Base-by-base conservation (phyloP, 2,888 invertebrate genomes). In the Cloeon dipterum region DNA sequence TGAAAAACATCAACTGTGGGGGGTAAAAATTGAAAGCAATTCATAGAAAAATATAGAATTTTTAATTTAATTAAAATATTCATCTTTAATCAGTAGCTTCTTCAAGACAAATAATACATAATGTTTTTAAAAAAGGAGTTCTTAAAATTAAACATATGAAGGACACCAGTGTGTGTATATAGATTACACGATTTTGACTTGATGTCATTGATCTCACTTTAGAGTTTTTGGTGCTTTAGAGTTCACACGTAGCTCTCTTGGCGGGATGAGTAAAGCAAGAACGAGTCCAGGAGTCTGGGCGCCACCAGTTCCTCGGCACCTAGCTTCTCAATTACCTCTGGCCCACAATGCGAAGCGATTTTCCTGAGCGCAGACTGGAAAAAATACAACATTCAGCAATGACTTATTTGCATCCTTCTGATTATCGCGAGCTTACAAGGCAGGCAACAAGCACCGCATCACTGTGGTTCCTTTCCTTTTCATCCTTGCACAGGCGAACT, bases 221-320 rank as follows among this genome's bases (percentile, higher is more conserved):
- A n/a, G n/a, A n/a, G n/a, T n/a, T n/a, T n/a, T n/a, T n/a, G n/a
- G n/a, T n/a, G n/a, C n/a, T n/a, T n/a, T n/a, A n/a, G n/a, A 10
- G 25, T 23, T 58, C 56, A 79, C 29, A 79, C 79, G 52, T 77
- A 78, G 52, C 79, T 79, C 54, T 81, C 79, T 52, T 75, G 74
- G 46, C 74, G 71, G 19, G 75, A 70, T 1, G 81, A 78, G 54
- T 78, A 81, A 25, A 75, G 61, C 53, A 79, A 67, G 45, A 81
- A 73, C 1, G 79, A 77, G 50, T 82, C 81, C 57, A 79, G 66
- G 10, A 81, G 58, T 48, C 74, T 68, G 2, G 79, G 78, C 50
- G 70, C 65, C 38, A 82, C 68, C 53, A 82, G 63, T 46, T 81
- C 77, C 39, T 71, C 68, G 3, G 74, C 68, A 46, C 79, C 74